Base-by-base conservation (phyloP, 2,797 vertebrate genomes). In the Lepus townsendii region DNA sequence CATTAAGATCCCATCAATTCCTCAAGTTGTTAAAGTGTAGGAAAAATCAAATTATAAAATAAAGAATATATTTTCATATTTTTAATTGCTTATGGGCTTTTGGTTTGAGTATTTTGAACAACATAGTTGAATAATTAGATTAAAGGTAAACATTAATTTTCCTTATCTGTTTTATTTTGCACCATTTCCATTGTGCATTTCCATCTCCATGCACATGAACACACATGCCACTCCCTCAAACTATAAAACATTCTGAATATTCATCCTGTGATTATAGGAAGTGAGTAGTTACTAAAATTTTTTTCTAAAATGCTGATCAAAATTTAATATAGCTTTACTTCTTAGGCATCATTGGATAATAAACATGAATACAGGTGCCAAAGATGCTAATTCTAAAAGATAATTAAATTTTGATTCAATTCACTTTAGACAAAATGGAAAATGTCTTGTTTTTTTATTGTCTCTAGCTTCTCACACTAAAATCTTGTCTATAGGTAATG, bases 381-480 rank as follows among this genome's bases (percentile, higher is more conserved):
- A 93, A 68, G 2, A 90, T 7, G 0, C 14, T 91, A n/a, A 42
- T 96, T 96, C 66, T 83, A 9, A 0, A 3, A 75, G 63, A 82
- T 94, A 91, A 97, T 96, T 96, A 92, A 90, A 77, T 97, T 97
- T 84, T 97, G 32, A 2, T 83, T 92, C 68, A 84, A 82, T 82
- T 91, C 75, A 97, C 87, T 75, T 96, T 88, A 96, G 87, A 95
- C 80, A 97, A 97, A 94, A 38, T 91, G 90, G 77, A 32, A 96
- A 96, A 96, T 50, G 30, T n/a, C 54, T 82, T 93, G 10, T 73
- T 84, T 96, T 96, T 88, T 95, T 8, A 19, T 80, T 90, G 62
- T 63, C 78, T 96, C 42, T 68, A 88, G 83, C 69, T 91, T 91
- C 30, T 97, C 52, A 95, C 35, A 91, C n/a, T 96, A 35, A 87